These are phyloP conservation scores for Rhegmatorhina hoffmannsi DNA, from an alignment of 2,113 vertebrate genomes.

Conservation along the genomic window DNA sequence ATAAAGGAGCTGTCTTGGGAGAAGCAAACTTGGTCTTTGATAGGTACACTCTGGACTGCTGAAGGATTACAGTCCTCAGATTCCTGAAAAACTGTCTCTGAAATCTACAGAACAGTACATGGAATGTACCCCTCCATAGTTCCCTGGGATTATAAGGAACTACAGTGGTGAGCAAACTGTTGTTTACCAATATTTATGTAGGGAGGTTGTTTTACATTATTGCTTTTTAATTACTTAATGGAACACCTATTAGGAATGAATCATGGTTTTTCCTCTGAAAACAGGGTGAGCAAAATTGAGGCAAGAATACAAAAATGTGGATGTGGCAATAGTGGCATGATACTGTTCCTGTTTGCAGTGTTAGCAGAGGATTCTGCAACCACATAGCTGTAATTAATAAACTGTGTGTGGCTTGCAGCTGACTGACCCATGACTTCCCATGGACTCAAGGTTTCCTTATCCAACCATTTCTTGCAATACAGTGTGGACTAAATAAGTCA, in stretches of 20 bases:
- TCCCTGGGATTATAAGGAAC: not conserved
- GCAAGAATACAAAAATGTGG: not conserved
- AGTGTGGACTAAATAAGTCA: slow-evolving; percentile 9
- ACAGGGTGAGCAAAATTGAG: slow-evolving; percentile 13
- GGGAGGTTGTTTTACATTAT: not conserved
- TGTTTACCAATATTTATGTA: not conserved
- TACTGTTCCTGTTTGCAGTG: not conserved
- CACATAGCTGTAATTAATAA: slow-evolving; percentile 30
- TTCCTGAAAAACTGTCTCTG: not conserved
- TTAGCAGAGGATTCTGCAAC: slow-evolving; percentile 15
- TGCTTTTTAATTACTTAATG: not conserved
- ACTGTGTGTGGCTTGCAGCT: not conserved
- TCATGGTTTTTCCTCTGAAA: not conserved
- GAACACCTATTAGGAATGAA: slow-evolving; percentile 16
- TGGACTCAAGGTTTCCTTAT: not conserved
- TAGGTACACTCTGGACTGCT: not conserved
- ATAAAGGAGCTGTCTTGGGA: not conserved
- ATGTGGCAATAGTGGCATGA: slow-evolving; percentile 23
- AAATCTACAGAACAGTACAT: not conserved
- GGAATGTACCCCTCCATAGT: not conserved
- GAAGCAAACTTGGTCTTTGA: not conserved
- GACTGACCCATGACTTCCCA: slow-evolving; percentile 24
- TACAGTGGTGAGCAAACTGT: not conserved
- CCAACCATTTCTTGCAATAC: not conserved
- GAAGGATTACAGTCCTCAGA: not conserved